phyloP scores from a whole-genome alignment of 2,888 invertebrate species.

The Heptascelio sp. region DNA sequence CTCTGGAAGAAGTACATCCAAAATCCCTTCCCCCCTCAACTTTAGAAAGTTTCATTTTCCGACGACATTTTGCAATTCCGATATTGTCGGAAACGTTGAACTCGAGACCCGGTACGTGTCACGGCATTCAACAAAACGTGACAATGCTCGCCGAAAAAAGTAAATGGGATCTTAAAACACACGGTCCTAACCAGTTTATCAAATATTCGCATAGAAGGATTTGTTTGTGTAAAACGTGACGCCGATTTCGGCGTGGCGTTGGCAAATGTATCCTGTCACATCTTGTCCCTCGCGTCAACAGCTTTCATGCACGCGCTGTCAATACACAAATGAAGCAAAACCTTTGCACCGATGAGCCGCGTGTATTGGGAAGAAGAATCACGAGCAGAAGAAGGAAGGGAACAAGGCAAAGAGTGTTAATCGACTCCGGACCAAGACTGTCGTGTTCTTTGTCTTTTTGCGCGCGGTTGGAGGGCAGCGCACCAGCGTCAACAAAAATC shows the following conservation, averaged over 20 bases:
- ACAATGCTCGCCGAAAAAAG: too few species aligned
- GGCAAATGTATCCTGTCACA: constrained; percentile 57
- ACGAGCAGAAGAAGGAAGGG: too few species aligned
- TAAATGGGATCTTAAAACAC: too few species aligned
- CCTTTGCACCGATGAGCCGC: constrained; percentile 55
- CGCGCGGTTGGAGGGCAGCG: too few species aligned
- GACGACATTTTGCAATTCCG: too few species aligned
- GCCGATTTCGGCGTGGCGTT: constrained; percentile 56
- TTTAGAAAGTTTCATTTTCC: too few species aligned
- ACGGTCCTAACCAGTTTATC: constrained; percentile 81
- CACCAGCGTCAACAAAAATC: constrained; percentile 43
- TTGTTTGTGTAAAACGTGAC: constrained; percentile 66
- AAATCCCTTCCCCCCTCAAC: too few species aligned
- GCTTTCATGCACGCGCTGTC: constrained; percentile 35
- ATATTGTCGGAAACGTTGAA: too few species aligned
- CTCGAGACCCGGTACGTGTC: too few species aligned
- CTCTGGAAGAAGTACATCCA: too few species aligned
- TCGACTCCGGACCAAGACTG: constrained; percentile 78
- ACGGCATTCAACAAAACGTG: too few species aligned
- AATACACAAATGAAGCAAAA: constrained; percentile 56
- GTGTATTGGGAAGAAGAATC: too few species aligned
- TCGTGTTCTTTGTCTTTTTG: constrained; percentile 58
- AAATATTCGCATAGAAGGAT: constrained; percentile 76
- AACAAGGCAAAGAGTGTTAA: constrained; percentile 78
- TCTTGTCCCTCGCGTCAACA: constrained; percentile 32